Percentiles rank a stretch among this genome's conserved stretches.
Conservation (phyloP, 2,113 vertebrate species). For the Turdus rufiventris region DNA sequence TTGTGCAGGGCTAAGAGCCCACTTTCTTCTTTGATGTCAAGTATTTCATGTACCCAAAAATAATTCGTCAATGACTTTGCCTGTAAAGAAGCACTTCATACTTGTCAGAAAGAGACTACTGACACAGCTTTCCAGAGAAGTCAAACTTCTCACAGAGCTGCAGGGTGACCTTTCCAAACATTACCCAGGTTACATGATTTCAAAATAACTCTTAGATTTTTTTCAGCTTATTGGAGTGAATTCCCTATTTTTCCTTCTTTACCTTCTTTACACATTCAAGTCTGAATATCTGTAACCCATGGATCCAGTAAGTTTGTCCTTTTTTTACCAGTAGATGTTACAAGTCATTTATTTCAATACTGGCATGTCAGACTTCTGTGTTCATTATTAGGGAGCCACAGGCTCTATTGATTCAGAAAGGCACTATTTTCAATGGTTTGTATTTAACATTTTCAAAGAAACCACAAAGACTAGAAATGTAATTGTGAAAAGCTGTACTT, state of each 20-base stretch:
- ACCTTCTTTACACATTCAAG: background rate
- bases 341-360: background rate
- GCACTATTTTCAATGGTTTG: background rate
- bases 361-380: background rate
- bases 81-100: background rate
- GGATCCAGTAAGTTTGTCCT: background rate
- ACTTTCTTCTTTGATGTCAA: background rate
- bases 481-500: background rate
- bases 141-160: background rate
- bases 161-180: background rate
- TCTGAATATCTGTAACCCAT: background rate
- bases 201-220: background rate
- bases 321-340: background rate
- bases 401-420: background rate
- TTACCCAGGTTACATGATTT: background rate
- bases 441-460: background rate
- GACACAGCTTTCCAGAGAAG: background rate
- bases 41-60: background rate
- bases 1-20: background rate
- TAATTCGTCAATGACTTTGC: background rate
- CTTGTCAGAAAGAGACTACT: background rate
- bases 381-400: background rate
- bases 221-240: background rate
- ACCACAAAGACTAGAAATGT: background rate
- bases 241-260: background rate